Percentiles rank a stretch among this genome's conserved stretches.
phyloP scores from a whole-genome alignment of 2,797 vertebrate species.

The Amblyraja radiata region DNA sequence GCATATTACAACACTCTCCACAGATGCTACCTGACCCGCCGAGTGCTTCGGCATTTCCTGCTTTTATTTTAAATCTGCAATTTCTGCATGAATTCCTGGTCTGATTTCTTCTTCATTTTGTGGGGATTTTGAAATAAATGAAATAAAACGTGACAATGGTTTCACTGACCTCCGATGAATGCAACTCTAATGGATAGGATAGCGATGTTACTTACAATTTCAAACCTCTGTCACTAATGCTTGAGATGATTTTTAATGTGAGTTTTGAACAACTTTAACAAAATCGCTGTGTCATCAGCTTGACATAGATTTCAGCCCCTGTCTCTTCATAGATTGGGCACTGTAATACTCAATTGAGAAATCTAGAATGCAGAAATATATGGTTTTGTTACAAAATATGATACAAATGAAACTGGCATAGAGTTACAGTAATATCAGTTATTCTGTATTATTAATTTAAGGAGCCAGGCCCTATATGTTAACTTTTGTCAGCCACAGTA shows the following conservation, averaged over 20 bases:
- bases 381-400: not conserved
- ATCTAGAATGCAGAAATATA: slow-evolving; percentile 37
- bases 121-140: not conserved
- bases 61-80: too few relatives aligned
- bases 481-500: too few relatives aligned
- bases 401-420: not conserved
- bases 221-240: too few relatives aligned
- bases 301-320: not conserved
- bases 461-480: too few relatives aligned
- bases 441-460: not conserved
- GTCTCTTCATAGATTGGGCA: not conserved
- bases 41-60: too few relatives aligned
- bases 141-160: not conserved
- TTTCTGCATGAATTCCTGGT: not conserved
- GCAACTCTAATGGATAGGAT: not conserved
- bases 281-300: not conserved
- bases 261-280: not conserved
- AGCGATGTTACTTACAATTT: too few relatives aligned
- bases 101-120: not conserved
- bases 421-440: not conserved
- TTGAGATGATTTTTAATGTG: too few relatives aligned
- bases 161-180: not conserved
- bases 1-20: too few relatives aligned
- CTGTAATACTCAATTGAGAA: not conserved
- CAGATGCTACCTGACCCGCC: too few relatives aligned